phyloP scores from a whole-genome alignment of 2,888 invertebrate genomes.

The Apotomis turbidana region DNA sequence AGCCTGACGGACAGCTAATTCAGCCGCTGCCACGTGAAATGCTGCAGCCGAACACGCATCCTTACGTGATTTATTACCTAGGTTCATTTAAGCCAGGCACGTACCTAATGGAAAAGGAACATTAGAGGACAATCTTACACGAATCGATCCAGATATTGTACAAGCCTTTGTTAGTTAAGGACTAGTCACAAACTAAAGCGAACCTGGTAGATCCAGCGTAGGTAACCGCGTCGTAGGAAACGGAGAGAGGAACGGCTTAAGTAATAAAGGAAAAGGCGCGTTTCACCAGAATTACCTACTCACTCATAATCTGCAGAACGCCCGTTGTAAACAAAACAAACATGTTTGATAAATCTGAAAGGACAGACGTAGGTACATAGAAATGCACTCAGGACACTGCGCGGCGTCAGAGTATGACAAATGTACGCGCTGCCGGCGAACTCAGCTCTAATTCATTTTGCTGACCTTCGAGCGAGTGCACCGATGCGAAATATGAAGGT shows the following conservation, averaged over 20 bases:
- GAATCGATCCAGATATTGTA: no score
- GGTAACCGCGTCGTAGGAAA: neutral
- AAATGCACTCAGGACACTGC: conserved; percentile 73
- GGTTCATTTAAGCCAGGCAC: no score
- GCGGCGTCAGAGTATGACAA: conserved; percentile 73
- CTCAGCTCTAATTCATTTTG: conserved; percentile 67
- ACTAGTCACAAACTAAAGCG: no score
- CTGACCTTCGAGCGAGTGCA: conserved; percentile 50
- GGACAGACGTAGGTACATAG: conserved; percentile 63
- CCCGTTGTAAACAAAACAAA: conserved; percentile 70
- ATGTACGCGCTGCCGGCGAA: conserved; percentile 61
- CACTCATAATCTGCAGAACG: conserved; percentile 50
- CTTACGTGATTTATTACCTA: conserved; percentile 23
- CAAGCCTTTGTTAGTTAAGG: no score
- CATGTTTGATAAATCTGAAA: conserved; percentile 43
- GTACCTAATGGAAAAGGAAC: no score
- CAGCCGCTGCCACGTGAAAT: conserved; percentile 20
- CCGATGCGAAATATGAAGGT: conserved; percentile 66
- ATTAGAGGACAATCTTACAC: no score
- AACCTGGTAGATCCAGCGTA: no score
- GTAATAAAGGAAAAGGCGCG: neutral
- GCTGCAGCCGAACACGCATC: conserved; percentile 26
- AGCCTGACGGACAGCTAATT: conserved; percentile 54
- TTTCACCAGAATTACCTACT: neutral
- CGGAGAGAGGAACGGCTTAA: neutral